A percentile compares a stretch with the other conserved stretches of the same genome.
phyloP scores from a whole-genome alignment of 2,113 vertebrate genomes.

The Sigmodon hispidus region DNA sequence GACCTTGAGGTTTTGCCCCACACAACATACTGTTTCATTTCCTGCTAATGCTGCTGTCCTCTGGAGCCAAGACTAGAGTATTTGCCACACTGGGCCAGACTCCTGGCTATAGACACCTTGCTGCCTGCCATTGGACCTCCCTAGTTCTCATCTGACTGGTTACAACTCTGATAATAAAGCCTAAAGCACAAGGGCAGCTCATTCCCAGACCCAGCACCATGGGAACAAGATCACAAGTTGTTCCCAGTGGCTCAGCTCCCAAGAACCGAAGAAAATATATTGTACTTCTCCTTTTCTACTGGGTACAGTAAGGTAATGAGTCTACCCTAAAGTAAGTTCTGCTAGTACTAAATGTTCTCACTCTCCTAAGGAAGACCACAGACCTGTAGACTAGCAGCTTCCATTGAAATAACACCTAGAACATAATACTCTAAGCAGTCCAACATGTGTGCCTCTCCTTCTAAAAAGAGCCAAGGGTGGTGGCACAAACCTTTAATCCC shows the following conservation, averaged over 20 bases:
- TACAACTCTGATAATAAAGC: slow-evolving; percentile 25
- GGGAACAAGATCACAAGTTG: background rate
- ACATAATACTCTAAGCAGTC: background rate
- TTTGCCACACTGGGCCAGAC: background rate
- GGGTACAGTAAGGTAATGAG: background rate
- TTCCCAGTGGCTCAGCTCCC: background rate
- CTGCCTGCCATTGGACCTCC: background rate
- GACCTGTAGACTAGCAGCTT: background rate
- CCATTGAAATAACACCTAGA: background rate
- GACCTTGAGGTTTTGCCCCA: background rate
- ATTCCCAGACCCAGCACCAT: background rate
- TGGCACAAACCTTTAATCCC: background rate
- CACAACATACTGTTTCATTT: background rate
- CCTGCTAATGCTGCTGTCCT: background rate
- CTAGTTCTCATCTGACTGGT: background rate
- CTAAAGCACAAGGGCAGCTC: background rate
- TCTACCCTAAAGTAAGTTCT: background rate
- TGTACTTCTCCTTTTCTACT: background rate
- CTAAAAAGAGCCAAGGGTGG: background rate
- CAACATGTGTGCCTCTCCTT: background rate
- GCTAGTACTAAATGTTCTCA: slow-evolving; percentile 17
- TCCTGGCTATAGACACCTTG: background rate
- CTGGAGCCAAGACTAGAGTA: background rate
- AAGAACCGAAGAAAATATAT: background rate
- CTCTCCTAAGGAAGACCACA: background rate